Base-by-base conservation (phyloP, 1,140 invertebrate genomes). In the Leptopilina clavipes region DNA sequence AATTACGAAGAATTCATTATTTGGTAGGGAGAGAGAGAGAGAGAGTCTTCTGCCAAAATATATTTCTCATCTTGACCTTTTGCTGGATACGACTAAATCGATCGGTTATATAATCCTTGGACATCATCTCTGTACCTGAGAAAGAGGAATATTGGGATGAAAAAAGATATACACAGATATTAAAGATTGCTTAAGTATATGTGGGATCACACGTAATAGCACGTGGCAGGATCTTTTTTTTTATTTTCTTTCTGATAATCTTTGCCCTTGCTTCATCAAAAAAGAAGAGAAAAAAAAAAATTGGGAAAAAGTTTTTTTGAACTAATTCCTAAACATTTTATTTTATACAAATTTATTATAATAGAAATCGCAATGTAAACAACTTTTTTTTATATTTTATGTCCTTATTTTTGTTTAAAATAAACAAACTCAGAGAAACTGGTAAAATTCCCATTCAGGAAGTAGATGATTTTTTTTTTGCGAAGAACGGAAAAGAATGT, bases 51-150 rank as follows among this genome's bases (percentile, higher is more conserved):
- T 82, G 71, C 81, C 82, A 79, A 88, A 88, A 88, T 86, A 84
- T 82, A 85, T 85, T 84, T 83, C 73, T 83, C 80, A 70, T 76
- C 80, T 82, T 87, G 84, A 88, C 87, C 87, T 89, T 89, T 89
- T 75, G 81, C 77, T 72, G 70, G 70, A 73, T 70, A 74, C 75
- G 78, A 65, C 76, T 81, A 83, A 84, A 85, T 85, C 78, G 80
- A 85, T 83, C 54, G 73, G 77, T 88, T 88, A 79, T 83, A 85
- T 85, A 88, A 88, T 82, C 71, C 52, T 37, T 40, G 40, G 45
- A 76, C n/a, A 59, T 37, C 18, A 17, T 31, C 43, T 71, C 22
- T 43, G 8, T 73, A 14, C 25, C 72, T 73, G 22, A 22, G 22
- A n/a, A 40, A 25, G 37, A 25, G 19, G 56, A 59, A 65, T 22